Base-by-base conservation (phyloP, 2,113 vertebrate species). In the Aegithalos caudatus region DNA sequence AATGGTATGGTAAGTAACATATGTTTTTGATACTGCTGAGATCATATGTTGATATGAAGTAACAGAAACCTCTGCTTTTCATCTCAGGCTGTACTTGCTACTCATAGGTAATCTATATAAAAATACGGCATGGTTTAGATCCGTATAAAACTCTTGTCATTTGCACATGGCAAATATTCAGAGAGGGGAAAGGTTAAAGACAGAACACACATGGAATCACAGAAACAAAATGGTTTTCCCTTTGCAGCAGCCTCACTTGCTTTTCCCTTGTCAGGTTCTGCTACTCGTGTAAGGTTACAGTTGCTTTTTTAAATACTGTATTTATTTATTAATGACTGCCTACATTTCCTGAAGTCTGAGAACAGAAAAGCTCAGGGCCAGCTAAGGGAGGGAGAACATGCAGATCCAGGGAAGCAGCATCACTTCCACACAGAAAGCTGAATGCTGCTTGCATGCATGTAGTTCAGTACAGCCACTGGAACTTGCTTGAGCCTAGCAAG, bases 21-120 rank as follows among this genome's bases (percentile, higher is more conserved):
- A 84, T 96, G 87, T 77, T 96, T 95, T 78, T 92, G 70, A 94
- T 94, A 96, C 81, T 82, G 37, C 65, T 80, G 81, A 90, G 87
- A 91, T 93, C 65, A 47, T 56, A 67, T 45, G 66, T 77, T 94
- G 85, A 86, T 90, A 90, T 47, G 91, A 94, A 86, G 69, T 60
- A 96, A 71, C 37, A 74, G 42, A 96, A 94, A 90, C 83, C 73
- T 69, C 85, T 95, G 91, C 83, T 92, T 81, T 94, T 84, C 87
- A 88, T 94, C 19, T 14, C 14, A 71, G 84, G 16, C 51, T 58
- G 22, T 45, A 83, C 70, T 93, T 6, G 4, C 44, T 80, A 40
- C 61, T 57, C 42, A 19, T 23, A 80, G 51, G 42, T 77, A 88
- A 92, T 60, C 83, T 93, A 25, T 80, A 73, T 44, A 77, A 91